Base-by-base conservation (phyloP, 2,113 vertebrate genomes). In the Lota lota region DNA sequence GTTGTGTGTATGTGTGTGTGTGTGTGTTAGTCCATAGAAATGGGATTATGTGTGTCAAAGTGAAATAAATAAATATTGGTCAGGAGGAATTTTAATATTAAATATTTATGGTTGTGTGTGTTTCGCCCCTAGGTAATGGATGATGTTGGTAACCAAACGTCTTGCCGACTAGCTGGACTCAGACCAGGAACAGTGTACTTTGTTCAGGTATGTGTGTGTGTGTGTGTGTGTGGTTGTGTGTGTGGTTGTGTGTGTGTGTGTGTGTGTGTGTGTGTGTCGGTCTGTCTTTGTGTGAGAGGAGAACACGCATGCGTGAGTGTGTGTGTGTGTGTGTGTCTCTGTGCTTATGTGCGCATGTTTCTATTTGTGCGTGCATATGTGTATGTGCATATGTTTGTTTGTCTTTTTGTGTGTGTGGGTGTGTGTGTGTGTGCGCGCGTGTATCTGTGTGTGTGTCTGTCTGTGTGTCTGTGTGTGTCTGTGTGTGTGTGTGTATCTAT, bases 141-240 rank as follows among this genome's bases (percentile, higher is more conserved):
- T 1, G 95, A 99, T 0, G 94, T 97, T 53, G 96, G 97, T 70
- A 99, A 99, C 85, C 96, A 98, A 88, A 99, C 97, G 0, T 97
- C 95, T 0, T 99, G 97, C 21, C 93, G 96, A 63, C 83, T 99
- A 83, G 97, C 97, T 0, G 97, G 97, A 21, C 91, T 99, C 61
- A 92, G 94, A 67, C 91, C 96, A 0, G 96, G 97, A 72, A 98
- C 97, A 0, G 96, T 99, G 16, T 99, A 99, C 87, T 99, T 99
- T 22, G 97, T 99, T 61, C 97, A 98, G 89, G 96, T 89, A 76
- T 1, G 60, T 22, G 5, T 51, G 12, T 64, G 18, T 10, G 21
- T 22, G 17, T 22, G 11, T 70, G 22, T 21, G 40, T 64, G 16
- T 22, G 51, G 54, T 18, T 15, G 22, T 59, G 15, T 21, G 24